A percentile compares a stretch with the other conserved stretches of the same genome.
Conservation (phyloP, 92 coral and sea anemone genomes). For the Paragorgia papillata region DNA sequence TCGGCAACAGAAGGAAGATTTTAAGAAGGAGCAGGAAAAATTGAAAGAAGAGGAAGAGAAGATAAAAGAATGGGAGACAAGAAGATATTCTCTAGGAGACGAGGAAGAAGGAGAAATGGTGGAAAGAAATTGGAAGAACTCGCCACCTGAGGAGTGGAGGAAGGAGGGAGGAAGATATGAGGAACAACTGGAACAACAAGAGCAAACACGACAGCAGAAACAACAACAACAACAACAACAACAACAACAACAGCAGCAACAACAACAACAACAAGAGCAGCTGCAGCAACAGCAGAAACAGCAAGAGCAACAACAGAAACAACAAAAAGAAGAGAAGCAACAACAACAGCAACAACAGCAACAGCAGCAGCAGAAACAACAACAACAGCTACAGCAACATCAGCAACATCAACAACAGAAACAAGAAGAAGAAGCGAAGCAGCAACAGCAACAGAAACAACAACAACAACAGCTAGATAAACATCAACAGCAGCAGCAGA, state of each 20-base stretch:
- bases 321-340: slow-evolving; percentile 25
- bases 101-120: neutral
- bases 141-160: too few relatives aligned
- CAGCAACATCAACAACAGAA: too few relatives aligned
- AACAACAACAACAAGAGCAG: slow-evolving; percentile 11
- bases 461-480: slow-evolving; percentile 61
- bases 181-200: slow-evolving; percentile 54
- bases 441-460: slow-evolving; percentile 46
- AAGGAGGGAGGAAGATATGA: neutral
- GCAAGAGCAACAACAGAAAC: neutral
- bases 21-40: slow-evolving; percentile 81
- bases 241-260: slow-evolving; percentile 35
- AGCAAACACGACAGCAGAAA: slow-evolving; percentile 61
- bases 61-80: slow-evolving; percentile 62
- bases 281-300: neutral
- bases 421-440: neutral
- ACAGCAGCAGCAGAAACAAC: too few relatives aligned
- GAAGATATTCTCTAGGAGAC: neutral
- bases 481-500: too few relatives aligned
- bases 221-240: slow-evolving; percentile 38
- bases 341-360: too few relatives aligned
- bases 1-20: slow-evolving; percentile 71
- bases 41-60: slow-evolving; percentile 70
- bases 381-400: too few relatives aligned
- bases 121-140: neutral